phyloP scores from a whole-genome alignment of 2,113 vertebrate species.

The Phylloscopus trochiloides region DNA sequence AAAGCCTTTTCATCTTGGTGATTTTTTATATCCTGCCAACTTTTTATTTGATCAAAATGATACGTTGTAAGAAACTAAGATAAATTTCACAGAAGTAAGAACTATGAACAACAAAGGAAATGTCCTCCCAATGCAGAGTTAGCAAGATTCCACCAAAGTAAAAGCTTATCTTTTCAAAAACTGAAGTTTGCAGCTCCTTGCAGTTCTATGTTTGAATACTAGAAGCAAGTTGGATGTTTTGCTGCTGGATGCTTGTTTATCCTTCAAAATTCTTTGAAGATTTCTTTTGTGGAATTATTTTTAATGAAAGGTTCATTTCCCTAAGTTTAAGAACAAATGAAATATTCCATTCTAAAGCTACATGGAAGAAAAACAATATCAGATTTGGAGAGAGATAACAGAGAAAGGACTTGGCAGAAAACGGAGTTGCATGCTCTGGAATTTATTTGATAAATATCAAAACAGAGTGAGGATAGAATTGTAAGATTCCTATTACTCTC shows the following conservation, averaged over 20 bases:
- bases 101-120: background rate
- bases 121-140: background rate
- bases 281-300: background rate
- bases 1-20: slow-evolving; percentile 1
- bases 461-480: background rate
- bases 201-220: background rate
- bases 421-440: background rate
- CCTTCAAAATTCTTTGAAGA: background rate
- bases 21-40: background rate
- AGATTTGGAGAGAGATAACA: background rate
- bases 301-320: background rate
- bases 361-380: background rate
- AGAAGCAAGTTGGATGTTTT: background rate
- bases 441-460: background rate
- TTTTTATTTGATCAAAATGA: slow-evolving; percentile 21
- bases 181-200: background rate
- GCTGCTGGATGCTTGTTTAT: background rate
- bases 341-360: background rate
- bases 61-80: background rate
- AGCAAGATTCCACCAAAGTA: background rate
- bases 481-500: background rate
- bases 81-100: slow-evolving; percentile 4
- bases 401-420: background rate
- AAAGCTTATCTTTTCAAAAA: background rate
- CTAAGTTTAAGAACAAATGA: background rate